phyloP scores from a whole-genome alignment of 1,140 invertebrate genomes.

The Luehdorfia chinensis region DNA sequence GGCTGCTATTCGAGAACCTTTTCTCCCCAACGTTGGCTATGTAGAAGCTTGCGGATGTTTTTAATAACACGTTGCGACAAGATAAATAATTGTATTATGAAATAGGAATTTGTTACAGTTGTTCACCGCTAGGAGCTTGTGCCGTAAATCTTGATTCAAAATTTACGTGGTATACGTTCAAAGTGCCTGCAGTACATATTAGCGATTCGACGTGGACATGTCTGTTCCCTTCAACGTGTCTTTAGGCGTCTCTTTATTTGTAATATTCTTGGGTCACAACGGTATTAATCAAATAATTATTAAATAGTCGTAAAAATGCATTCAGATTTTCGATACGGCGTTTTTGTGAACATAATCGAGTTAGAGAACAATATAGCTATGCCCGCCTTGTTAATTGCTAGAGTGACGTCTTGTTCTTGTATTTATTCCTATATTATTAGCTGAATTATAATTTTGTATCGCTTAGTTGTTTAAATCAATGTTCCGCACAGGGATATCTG shows the following conservation, averaged over 20 bases:
- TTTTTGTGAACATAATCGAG: background rate
- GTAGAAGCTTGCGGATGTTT: no score
- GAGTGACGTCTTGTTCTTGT: no score
- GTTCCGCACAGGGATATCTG: no score
- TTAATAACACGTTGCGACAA: no score
- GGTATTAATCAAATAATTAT: slow-evolving; percentile 23
- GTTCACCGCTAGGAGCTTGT: slow-evolving; percentile 4
- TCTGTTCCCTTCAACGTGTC: slow-evolving; percentile 20
- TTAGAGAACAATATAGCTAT: slow-evolving; percentile 1
- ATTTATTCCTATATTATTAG: no score
- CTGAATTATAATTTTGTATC: no score
- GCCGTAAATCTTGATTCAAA: slow-evolving; percentile 2
- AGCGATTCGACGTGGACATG: slow-evolving; percentile 31
- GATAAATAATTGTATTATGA: no score
- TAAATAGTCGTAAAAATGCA: slow-evolving; percentile 16
- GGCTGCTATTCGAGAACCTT: no score
- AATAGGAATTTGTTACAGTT: no score
- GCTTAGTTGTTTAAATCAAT: no score
- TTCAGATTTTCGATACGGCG: slow-evolving; percentile 5
- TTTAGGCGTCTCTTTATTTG: slow-evolving; percentile 23
- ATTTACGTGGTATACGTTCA: slow-evolving; percentile 22
- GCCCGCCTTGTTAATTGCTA: slow-evolving; percentile 3
- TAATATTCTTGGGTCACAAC: slow-evolving; percentile 16
- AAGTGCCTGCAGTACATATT: slow-evolving; percentile 27
- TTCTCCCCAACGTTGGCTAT: no score